A percentile compares a stretch with the other conserved stretches of the same genome.
phyloP scores from a whole-genome alignment of 1,140 invertebrate species.

The Aphidius gifuensis region DNA sequence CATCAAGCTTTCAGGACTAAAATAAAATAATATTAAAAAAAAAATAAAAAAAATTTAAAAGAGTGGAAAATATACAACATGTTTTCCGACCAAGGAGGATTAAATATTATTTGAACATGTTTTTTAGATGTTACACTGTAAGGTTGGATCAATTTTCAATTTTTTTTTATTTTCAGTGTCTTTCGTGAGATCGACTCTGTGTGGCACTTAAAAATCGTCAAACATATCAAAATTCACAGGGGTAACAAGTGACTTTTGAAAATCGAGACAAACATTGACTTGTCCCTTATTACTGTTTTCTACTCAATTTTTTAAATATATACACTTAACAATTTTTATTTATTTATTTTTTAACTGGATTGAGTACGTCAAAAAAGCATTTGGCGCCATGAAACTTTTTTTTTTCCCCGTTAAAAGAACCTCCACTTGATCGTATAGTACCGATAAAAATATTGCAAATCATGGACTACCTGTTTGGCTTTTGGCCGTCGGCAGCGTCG shows the following conservation, averaged over 20 bases:
- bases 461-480: slow-evolving; percentile 48
- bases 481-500: too few species aligned
- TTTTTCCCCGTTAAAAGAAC: slow-evolving; percentile 1
- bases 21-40: too few species aligned
- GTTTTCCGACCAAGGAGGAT: too few species aligned
- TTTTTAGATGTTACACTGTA: too few species aligned
- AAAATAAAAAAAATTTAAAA: too few species aligned
- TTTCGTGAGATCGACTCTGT: neutral
- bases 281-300: too few species aligned
- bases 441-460: slow-evolving; percentile 54
- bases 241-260: slow-evolving; percentile 22
- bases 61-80: too few species aligned
- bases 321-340: too few species aligned
- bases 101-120: too few species aligned
- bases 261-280: neutral
- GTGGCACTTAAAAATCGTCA: slow-evolving; percentile 36
- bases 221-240: slow-evolving; percentile 45
- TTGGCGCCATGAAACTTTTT: slow-evolving; percentile 3
- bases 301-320: too few species aligned
- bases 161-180: neutral
- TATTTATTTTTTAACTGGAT: too few species aligned
- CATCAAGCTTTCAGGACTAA: too few species aligned
- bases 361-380: neutral
- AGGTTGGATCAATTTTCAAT: slow-evolving; percentile 5
- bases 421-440: slow-evolving; percentile 31